These are phyloP conservation scores for Xanthorhoe spadicearia DNA, from an alignment of 2,888 invertebrate genomes.

Conservation along the genomic window DNA sequence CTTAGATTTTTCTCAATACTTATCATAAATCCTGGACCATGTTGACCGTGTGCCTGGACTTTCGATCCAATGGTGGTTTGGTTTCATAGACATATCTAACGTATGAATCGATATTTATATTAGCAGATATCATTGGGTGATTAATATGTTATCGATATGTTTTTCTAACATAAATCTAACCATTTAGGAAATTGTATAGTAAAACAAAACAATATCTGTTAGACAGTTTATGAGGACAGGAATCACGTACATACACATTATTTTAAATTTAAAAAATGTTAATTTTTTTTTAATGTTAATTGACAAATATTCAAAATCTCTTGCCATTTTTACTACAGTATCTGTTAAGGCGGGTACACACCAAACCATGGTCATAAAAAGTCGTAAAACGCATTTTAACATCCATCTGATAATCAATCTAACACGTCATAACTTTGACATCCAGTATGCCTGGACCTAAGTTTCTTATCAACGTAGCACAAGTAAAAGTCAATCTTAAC, in stretches of 20 bases:
- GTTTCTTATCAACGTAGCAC: constrained; percentile 49
- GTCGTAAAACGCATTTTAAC: constrained; percentile 84
- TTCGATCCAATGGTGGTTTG: too few species aligned
- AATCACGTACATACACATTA: too few species aligned
- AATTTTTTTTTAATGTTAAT: too few species aligned
- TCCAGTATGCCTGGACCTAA: constrained; percentile 76
- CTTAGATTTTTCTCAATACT: constrained; percentile 23
- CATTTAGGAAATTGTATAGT: too few species aligned
- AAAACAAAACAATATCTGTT: too few species aligned
- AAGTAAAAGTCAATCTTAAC: constrained; percentile 51
- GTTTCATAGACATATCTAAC: too few species aligned
- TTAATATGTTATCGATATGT: too few species aligned
- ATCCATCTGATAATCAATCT: constrained; percentile 86
- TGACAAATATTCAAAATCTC: not conserved
- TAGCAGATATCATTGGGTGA: too few species aligned
- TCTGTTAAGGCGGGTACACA: constrained; percentile 74
- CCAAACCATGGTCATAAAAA: constrained; percentile 78
- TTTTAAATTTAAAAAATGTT: too few species aligned
- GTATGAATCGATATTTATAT: too few species aligned
- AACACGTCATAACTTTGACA: constrained; percentile 86
- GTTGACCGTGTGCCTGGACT: not conserved
- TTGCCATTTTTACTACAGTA: constrained; percentile 50
- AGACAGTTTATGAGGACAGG: too few species aligned
- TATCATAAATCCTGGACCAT: not conserved
- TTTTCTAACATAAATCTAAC: too few species aligned